Base-by-base conservation (phyloP, 2,797 vertebrate genomes). In the Halcyon chelicuti region DNA sequence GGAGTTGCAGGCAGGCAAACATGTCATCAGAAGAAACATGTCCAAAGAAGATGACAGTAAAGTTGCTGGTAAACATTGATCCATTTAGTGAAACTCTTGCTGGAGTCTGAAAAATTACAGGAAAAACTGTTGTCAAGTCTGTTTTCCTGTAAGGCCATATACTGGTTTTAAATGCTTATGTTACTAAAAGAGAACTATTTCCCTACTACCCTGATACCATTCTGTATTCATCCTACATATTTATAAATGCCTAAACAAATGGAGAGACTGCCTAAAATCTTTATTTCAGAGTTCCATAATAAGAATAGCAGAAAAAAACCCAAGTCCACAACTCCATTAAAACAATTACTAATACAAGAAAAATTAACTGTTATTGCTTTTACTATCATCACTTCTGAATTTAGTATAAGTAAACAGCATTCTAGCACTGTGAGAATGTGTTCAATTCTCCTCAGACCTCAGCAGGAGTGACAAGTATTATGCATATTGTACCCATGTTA, bases 41-140 rank as follows among this genome's bases (percentile, higher is more conserved):
- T 23, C 97, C 62, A 9, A 78, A 95, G 80, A 98, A 49, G 37
- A 91, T 22, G 40, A 93, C 94, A 83, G 94, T 94, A 42, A 94
- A 97, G 86, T 97, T 93, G 46, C 93, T 97, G 46, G 60, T 94
- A 29, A 92, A 71, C 49, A 98, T 10, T 35, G 98, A 98, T 28
- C 98, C 93, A 37, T 98, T 98, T 66, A 98, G 62, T 39, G 95
- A 98, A 70, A 98, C 55, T 88, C 97, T 98, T 25, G 95, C 86
- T 21, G 97, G 98, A 62, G 94, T 70, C 96, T 96, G 97, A 90
- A 95, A 95, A 85, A 70, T 89, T 80, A 98, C 97, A 60, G 61
- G 63, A 51, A 73, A 86, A 89, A 31, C 4, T 35, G 4, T 35
- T 58, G 54, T 75, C 61, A 85, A 23, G 17, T 70, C 77, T 35